phyloP scores from a whole-genome alignment of 2,113 vertebrate species.

The Syrmaticus mikado region DNA sequence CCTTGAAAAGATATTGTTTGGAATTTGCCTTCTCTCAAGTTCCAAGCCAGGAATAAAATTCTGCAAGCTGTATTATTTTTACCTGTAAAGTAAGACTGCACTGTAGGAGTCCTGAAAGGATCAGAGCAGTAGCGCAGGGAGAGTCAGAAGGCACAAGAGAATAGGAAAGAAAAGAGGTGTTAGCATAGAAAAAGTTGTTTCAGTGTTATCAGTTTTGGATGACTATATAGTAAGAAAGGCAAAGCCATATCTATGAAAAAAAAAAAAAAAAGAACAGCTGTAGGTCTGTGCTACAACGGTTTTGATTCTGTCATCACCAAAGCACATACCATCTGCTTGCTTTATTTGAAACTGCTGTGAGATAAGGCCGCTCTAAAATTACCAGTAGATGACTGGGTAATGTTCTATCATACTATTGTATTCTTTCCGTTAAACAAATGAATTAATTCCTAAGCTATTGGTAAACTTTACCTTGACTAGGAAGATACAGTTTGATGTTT shows the following conservation, averaged over 20 bases:
- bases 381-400: neutral
- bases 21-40: neutral
- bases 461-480: neutral
- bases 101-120: neutral
- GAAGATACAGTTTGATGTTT: neutral
- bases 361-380: neutral
- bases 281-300: neutral
- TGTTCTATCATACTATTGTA: neutral
- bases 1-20: neutral
- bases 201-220: neutral
- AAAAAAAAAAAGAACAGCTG: neutral
- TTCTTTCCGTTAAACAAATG: neutral
- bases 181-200: neutral
- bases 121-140: neutral
- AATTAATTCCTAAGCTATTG: neutral
- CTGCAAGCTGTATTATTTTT: neutral
- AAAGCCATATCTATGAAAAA: neutral
- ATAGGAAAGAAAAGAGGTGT: neutral
- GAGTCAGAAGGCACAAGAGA: neutral
- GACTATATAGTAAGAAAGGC: neutral
- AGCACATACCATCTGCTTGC: neutral
- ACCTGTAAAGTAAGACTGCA: conserved; percentile 3
- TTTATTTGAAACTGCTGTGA: neutral
- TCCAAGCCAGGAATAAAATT: neutral
- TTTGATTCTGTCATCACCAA: neutral